Evolutionary conservation across 2,888 invertebrate genomes (phyloP), one percentile per base, ranked within the genome.

Genomic region (Phania funesta): DNA sequence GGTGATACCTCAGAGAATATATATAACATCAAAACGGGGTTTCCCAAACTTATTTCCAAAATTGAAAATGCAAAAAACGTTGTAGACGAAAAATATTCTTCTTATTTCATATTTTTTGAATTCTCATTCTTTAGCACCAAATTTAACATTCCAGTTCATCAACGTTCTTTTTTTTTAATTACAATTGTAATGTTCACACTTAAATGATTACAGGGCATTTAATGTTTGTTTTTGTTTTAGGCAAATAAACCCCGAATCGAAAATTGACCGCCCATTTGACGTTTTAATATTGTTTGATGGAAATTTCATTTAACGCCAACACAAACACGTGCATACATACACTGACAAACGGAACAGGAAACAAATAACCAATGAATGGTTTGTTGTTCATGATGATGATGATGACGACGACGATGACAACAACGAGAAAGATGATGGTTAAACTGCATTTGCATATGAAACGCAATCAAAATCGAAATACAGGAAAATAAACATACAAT

Each of bases 391-490:
- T 29, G 54, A 41, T 77, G 64, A 48, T 48, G 50, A 52, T 44
- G 46, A 24, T 26, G 62, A 16, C 18, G 20, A 44, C 24, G 44
- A 20, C 29, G 44, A 6, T 20, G 20, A 16, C 22, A 38, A n/a
- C 9, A 26, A 29, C 22, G 41, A 32, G 20, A 29, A 32, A 11
- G 65, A 22, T 56, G 38, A 24, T 83, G 85, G 85, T 79, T 83
- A 83, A 80, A 80, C 48, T 83, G 84, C 86, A 88, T 88, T 88
- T 88, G 87, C 87, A 87, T 88, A 87, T 78, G 78, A 82, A 82
- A 82, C 86, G 86, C 86, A 87, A 87, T 86, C 86, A 86, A 87
- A 87, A 86, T 87, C 84, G 84, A 87, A 85, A 85, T 86, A 83
- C 71, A 80, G 77, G 84, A 84, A 80, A 78, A 83, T 85, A 82